Evolutionary conservation across 2,797 vertebrate species (phyloP), one percentile per base, ranked within the genome.

Genomic region (Meda fulgida): DNA sequence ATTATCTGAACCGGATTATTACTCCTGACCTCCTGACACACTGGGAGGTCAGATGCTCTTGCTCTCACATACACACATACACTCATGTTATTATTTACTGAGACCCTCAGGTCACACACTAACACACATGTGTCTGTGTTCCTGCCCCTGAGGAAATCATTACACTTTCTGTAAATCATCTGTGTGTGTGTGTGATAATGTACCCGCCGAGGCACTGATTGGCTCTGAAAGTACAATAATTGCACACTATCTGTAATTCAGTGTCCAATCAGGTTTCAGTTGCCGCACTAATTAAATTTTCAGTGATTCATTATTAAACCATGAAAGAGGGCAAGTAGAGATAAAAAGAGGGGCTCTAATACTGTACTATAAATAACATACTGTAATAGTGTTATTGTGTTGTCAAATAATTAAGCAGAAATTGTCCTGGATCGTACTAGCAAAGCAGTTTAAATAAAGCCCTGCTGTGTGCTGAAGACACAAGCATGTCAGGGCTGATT

Each of bases 21-120:
- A 88, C 66, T 21, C 1, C 4, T 6, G 72, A 91, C 89, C 89
- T 80, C 91, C 83, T 91, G 86, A 92, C 91, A 92, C 58, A 23
- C 14, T 40, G 18, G 31, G 4, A 19, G 82, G 77, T 77, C 78
- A 84, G 31, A 69, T 36, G 29, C 48, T 48, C 81, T 31, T 43
- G 10, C 29, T 79, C 55, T 63, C 55, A 76, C 84, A 66, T 34
- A 55, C n/a, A 65, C 40, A 72, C 31, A 63, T 19, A 48, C 29
- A 7, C 75, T 46, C 36, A 8, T 40, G 66, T 66, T 79, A 66
- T 79, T 80, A 70, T 80, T 80, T 80, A 69, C 46, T 38, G 78
- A 53, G 31, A 48, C 65, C 65, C 46, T 70, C 63, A 29, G 78
- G 46, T 78, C 81, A 71, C 23, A 48, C 66, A 40, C 51, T 5